These are phyloP conservation scores for Cephalopholis sonnerati DNA, from an alignment of 2,113 vertebrate species.

Conservation along the genomic window DNA sequence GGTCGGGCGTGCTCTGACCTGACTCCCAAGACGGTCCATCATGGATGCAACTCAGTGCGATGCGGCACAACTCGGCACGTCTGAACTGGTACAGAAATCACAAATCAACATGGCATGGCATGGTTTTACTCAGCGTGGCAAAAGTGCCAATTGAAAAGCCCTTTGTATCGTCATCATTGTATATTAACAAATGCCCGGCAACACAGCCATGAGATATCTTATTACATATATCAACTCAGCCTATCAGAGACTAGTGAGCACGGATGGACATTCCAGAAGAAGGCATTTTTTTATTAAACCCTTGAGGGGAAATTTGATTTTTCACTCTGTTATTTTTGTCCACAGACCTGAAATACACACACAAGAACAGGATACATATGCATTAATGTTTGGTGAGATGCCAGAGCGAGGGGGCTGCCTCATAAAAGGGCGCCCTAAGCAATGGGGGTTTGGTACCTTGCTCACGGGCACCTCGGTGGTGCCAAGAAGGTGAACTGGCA, in stretches of 20 bases:
- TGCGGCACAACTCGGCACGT: too few relatives aligned
- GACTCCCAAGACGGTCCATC: too few relatives aligned
- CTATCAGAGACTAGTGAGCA: background rate
- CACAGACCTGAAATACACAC: background rate
- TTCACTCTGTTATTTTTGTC: background rate
- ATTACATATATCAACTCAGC: background rate
- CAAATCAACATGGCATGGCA: too few relatives aligned
- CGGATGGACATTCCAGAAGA: background rate
- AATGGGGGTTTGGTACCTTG: background rate
- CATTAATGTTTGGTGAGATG: background rate
- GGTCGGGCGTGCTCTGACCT: too few relatives aligned
- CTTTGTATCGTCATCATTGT: too few relatives aligned
- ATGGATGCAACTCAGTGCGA: too few relatives aligned
- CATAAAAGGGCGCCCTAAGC: background rate
- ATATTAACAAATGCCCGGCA: background rate
- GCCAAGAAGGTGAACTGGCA: background rate
- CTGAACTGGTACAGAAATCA: too few relatives aligned
- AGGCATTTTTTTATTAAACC: background rate
- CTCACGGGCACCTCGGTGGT: background rate
- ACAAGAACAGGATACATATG: background rate
- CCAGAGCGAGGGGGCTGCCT: background rate
- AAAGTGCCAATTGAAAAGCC: too few relatives aligned
- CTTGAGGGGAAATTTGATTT: background rate
- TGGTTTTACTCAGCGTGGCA: too few relatives aligned
- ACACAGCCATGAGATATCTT: background rate